phyloP scores from a whole-genome alignment of 2,113 vertebrate genomes.

The Plectropomus leopardus region DNA sequence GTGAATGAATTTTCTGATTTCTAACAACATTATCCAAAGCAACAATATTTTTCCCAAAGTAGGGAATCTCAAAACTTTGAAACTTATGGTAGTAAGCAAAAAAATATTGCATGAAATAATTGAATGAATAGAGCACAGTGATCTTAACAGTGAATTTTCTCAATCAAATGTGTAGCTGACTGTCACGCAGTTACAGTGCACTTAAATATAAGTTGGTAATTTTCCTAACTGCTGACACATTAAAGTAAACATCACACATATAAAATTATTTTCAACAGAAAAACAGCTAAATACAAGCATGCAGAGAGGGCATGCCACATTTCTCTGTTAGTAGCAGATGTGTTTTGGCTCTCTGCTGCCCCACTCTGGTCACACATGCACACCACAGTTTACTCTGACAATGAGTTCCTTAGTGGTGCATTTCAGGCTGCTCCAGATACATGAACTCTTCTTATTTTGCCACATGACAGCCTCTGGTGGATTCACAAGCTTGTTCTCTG shows the following conservation, averaged over 20 bases:
- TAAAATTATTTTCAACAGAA: neutral
- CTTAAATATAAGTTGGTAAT: neutral
- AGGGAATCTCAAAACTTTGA: neutral
- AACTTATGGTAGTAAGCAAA: constrained; percentile 1
- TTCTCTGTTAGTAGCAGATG: neutral
- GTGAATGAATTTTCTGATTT: neutral
- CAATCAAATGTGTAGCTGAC: neutral
- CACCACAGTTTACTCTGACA: constrained; percentile 12
- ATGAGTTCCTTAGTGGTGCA: neutral
- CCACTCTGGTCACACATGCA: constrained; percentile 46
- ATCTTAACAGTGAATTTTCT: neutral
- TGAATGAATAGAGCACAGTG: neutral
- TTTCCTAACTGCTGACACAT: neutral
- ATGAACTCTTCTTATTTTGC: neutral
- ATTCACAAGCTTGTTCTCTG: neutral
- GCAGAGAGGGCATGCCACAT: neutral
- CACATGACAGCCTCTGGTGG: neutral
- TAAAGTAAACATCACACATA: neutral
- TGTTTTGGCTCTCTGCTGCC: constrained; percentile 70
- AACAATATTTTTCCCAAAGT: neutral
- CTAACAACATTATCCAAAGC: neutral
- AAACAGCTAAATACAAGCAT: neutral
- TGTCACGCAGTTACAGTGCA: neutral
- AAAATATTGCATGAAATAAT: neutral
- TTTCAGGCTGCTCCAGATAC: neutral